phyloP scores from a whole-genome alignment of 2,888 invertebrate species.

The Actias luna region DNA sequence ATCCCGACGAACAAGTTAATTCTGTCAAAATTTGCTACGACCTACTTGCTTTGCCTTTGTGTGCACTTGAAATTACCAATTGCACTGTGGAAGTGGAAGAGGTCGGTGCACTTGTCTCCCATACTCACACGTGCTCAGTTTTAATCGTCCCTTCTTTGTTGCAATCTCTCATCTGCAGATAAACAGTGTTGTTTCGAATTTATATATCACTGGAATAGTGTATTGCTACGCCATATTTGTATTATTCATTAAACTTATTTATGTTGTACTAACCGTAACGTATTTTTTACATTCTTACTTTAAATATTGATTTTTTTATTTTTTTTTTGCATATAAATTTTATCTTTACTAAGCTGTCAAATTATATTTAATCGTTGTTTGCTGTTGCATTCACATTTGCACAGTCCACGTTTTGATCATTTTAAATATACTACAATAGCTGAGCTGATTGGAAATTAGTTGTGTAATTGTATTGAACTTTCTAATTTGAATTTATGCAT shows the following conservation, averaged over 20 bases:
- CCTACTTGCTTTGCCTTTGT: slow-evolving; percentile 76
- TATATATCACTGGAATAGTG: slow-evolving; percentile 21
- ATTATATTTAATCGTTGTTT: too few species aligned
- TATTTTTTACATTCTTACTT: too few species aligned
- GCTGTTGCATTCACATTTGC: too few species aligned
- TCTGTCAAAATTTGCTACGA: slow-evolving; percentile 79
- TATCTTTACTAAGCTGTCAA: too few species aligned
- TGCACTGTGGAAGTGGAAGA: slow-evolving; percentile 74
- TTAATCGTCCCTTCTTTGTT: slow-evolving; percentile 80
- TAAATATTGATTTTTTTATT: too few species aligned
- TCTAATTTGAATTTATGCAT: background rate
- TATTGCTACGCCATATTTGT: background rate
- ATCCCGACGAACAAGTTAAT: slow-evolving; percentile 76
- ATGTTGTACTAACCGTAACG: too few species aligned
- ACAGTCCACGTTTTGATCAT: too few species aligned
- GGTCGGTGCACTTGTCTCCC: slow-evolving; percentile 71
- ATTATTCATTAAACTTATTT: too few species aligned
- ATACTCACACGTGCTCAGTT: slow-evolving; percentile 62
- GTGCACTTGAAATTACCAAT: slow-evolving; percentile 82
- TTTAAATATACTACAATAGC: too few species aligned
- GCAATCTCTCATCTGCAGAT: slow-evolving; percentile 76
- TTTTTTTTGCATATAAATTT: too few species aligned
- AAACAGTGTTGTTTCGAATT: slow-evolving; percentile 60
- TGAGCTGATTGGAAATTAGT: background rate
- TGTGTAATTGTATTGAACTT: background rate